Base-by-base conservation (phyloP, 2,797 vertebrate genomes). In the Amazonetta brasiliensis region DNA sequence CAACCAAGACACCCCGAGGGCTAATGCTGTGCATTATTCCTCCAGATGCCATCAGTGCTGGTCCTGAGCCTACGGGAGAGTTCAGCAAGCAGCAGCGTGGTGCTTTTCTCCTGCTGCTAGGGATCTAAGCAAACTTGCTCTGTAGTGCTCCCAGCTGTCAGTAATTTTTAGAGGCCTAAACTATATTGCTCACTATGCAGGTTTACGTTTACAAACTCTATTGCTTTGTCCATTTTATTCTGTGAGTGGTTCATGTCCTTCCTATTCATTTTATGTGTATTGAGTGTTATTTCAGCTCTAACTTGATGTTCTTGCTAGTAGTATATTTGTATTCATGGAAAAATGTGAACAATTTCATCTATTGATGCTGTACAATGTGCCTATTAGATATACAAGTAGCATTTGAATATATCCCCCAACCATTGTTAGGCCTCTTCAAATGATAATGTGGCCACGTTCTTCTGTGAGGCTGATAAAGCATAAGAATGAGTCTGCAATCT, bases 251-350 rank as follows among this genome's bases (percentile, higher is more conserved):
- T 96, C 43, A 4, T 68, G 92, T 95, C 94, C 60, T 86, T 87
- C 54, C 80, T 94, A 91, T 94, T 97, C 87, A 94, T 93, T 92
- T 95, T 92, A 60, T 90, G 31, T 56, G 39, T 78, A 90, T 82
- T 4, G 12, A 95, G 78, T 87, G 94, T 95, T 96, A 94, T 94
- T 97, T 95, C 94, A 89, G 89, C 83, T 96, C 87, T 94, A 92
- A 95, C 95, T 97, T 95, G 87, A 95, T 84, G 28, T 91, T 97
- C 94, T 92, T 87, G 94, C 84, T 94, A 69, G 92, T 84, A 91
- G 83, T 92, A 79, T 96, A 96, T 97, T 95, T 96, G 94, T 93
- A 97, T 97, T 96, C 96, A 97, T 85, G 85, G 87, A 87, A 95
- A 97, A 97, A 79, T 83, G 91, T 78, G 94, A 96, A 94, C 94